Conservation (phyloP, 92 coral and sea anemone species). For the Nematostella vectensis region DNA sequence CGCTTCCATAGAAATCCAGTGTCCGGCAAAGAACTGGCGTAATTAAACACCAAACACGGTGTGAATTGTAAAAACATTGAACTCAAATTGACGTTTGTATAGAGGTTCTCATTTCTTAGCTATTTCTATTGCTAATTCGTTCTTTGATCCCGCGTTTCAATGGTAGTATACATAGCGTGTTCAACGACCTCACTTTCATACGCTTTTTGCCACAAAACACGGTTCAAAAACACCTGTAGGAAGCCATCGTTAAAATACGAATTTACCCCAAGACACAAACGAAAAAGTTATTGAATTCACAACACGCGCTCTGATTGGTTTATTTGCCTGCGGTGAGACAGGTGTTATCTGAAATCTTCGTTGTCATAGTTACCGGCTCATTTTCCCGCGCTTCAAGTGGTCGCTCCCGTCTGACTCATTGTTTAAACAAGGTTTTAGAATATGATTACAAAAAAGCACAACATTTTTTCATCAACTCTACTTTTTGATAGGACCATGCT, state of each 20-base stretch:
- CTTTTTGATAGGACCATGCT: too few species aligned
- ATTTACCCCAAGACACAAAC: conserved; percentile 34
- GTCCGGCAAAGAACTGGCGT: background rate
- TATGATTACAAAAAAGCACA: too few species aligned
- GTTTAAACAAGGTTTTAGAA: too few species aligned
- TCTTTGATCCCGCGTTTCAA: background rate
- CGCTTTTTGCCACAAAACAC: conserved; percentile 15
- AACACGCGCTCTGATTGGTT: conserved; percentile 56
- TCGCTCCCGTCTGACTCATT: conserved; percentile 15
- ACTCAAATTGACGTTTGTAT: background rate
- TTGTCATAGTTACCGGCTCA: conserved; percentile 34
- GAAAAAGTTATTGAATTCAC: conserved; percentile 21
- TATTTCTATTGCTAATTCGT: background rate
- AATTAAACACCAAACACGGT: background rate
- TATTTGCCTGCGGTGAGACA: conserved; percentile 33
- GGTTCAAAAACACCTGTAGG: conserved; percentile 26
- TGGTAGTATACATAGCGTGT: too few species aligned
- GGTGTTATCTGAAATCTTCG: conserved; percentile 56
- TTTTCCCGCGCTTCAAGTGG: conserved; percentile 25
- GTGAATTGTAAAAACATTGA: background rate
- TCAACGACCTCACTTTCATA: too few species aligned
- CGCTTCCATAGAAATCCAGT: background rate
- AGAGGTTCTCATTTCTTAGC: background rate
- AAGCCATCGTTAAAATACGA: conserved; percentile 14
- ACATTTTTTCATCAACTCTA: too few species aligned